Evolutionary conservation across 2,797 vertebrate genomes (phyloP).

Genomic region (Takifugu rubripes): DNA sequence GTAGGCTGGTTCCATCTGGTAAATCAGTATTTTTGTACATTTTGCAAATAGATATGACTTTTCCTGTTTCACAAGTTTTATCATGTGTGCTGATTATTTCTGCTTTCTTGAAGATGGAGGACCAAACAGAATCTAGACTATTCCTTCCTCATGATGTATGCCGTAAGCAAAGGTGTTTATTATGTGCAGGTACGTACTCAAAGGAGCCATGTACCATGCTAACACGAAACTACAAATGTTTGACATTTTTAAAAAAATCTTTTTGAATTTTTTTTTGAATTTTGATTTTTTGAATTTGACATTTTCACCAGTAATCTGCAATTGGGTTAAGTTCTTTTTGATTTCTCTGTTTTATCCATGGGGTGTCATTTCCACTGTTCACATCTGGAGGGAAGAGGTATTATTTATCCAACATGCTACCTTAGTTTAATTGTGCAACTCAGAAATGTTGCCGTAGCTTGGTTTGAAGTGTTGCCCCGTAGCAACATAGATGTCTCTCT

Average conservation of each 20-base stretch:
- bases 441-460: constrained; percentile 17
- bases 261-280: constrained; percentile 12
- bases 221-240: not conserved
- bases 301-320: not conserved
- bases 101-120: constrained; percentile 86
- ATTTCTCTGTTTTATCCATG: constrained; percentile 32
- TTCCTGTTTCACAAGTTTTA: constrained; percentile 4
- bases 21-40: not conserved
- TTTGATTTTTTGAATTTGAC: not conserved
- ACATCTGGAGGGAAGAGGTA: constrained; percentile 64
- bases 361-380: constrained; percentile 35
- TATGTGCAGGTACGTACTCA: constrained; percentile 89
- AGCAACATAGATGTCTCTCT: constrained; percentile 33
- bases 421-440: constrained; percentile 27
- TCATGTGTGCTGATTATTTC: not conserved
- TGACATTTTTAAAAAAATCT: constrained; percentile 1
- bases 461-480: constrained; percentile 9
- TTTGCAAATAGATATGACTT: constrained; percentile 1
- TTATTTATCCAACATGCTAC: constrained; percentile 13
- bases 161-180: constrained; percentile 93
- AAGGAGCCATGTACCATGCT: not conserved
- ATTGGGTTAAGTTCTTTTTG: constrained; percentile 10
- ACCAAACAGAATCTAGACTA: constrained; percentile 99
- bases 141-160: constrained; percentile 99
- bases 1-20: not conserved